Evolutionary conservation across 2,797 vertebrate genomes (phyloP).

Genomic region (Petrocephalus schoutedeni): DNA sequence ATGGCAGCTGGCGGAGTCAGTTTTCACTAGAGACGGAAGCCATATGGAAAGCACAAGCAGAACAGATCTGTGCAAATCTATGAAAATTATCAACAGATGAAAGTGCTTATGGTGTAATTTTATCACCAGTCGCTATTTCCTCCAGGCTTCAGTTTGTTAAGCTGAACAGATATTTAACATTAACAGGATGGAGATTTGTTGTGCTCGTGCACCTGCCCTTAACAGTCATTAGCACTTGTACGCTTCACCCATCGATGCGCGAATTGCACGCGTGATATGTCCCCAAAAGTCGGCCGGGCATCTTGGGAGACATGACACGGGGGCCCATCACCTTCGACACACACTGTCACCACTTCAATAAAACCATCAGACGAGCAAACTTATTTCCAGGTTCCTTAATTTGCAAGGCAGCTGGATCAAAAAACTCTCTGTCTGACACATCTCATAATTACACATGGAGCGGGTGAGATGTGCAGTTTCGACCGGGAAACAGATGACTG

Average conservation of each 20-base stretch:
- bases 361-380: neutral
- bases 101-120: neutral
- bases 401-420: neutral
- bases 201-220: neutral
- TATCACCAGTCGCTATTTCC: neutral
- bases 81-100: neutral
- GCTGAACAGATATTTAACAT: neutral
- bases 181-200: neutral
- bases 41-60: neutral
- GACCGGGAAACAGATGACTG: neutral
- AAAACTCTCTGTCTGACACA: neutral
- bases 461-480: neutral
- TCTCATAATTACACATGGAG: slow-evolving; percentile 4
- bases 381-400: neutral
- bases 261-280: neutral
- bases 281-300: neutral
- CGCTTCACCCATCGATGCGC: neutral
- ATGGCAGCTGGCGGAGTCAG: neutral
- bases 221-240: neutral
- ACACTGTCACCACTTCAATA: neutral
- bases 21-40: neutral
- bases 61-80: neutral
- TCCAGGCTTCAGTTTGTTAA: neutral
- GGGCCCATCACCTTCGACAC: neutral
- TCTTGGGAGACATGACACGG: neutral